phyloP scores from a whole-genome alignment of 2,888 invertebrate genomes.

The Latheticus oryzae region DNA sequence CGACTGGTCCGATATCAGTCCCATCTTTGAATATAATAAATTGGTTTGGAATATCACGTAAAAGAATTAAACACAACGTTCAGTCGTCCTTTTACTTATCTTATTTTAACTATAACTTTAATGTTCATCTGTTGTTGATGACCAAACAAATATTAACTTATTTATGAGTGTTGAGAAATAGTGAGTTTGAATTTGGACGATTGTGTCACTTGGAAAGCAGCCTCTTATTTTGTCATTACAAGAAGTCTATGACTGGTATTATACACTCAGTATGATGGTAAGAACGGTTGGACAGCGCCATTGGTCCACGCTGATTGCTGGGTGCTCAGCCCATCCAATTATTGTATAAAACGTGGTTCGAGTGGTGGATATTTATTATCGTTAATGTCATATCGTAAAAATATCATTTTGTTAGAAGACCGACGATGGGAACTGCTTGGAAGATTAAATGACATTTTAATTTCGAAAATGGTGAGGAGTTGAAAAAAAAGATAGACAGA shows the following conservation, averaged over 20 bases:
- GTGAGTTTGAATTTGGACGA: constrained; percentile 48
- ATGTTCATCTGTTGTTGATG: constrained; percentile 60
- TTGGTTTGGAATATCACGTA: constrained; percentile 66
- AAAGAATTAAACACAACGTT: constrained; percentile 66
- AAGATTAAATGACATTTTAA: constrained; percentile 62
- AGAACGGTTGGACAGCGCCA: constrained; percentile 52
- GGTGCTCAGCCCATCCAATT: constrained; percentile 60
- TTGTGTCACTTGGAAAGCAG: constrained; percentile 61
- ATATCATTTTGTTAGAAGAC: constrained; percentile 60
- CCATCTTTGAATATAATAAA: constrained; percentile 63
- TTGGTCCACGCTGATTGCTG: constrained; percentile 57
- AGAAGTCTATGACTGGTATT: constrained; percentile 64
- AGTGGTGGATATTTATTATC: constrained; percentile 58
- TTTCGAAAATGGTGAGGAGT: constrained; percentile 46
- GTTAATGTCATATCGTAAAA: constrained; percentile 62
- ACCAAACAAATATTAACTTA: constrained; percentile 41
- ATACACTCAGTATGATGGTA: constrained; percentile 58
- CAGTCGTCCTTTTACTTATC: constrained; percentile 67
- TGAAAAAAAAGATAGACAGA: no score
- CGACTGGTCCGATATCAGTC: constrained; percentile 52
- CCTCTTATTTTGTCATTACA: constrained; percentile 67
- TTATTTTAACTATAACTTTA: constrained; percentile 65
- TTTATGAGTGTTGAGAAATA: neutral
- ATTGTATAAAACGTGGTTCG: constrained; percentile 62
- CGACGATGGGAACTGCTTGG: constrained; percentile 55